These are phyloP conservation scores for Papilio demoleus DNA, from an alignment of 2,888 invertebrate genomes.

Conservation along the genomic window DNA sequence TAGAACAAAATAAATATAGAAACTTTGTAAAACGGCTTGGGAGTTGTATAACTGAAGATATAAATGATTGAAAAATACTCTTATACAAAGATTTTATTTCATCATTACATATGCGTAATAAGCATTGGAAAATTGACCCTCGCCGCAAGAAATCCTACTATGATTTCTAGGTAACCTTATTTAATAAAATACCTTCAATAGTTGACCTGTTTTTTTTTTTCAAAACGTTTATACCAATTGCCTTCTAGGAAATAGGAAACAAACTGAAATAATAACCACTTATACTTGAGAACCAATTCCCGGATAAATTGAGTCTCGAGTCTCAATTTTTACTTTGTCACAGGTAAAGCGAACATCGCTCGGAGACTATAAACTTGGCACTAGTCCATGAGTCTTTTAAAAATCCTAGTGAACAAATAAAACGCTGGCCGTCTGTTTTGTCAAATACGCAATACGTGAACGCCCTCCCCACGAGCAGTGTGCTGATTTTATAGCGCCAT, in stretches of 20 bases:
- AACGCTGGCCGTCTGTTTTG: conserved; percentile 81
- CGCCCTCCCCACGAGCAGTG: conserved; percentile 56
- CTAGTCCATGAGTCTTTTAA: conserved; percentile 79
- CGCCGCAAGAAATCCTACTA: background rate
- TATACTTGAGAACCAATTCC: conserved; percentile 35
- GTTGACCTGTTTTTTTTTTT: conserved; percentile 13
- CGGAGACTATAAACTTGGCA: conserved; percentile 78
- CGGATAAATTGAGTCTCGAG: conserved; percentile 58
- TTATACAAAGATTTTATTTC: background rate
- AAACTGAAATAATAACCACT: conserved; percentile 32
- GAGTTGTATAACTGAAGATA: no score
- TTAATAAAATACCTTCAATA: background rate
- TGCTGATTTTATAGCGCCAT: conserved; percentile 82
- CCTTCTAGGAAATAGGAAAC: conserved; percentile 25
- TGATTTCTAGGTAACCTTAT: background rate
- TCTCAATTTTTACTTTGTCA: conserved; percentile 69
- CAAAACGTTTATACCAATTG: background rate
- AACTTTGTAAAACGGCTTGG: no score
- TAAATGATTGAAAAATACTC: background rate
- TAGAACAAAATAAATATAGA: background rate
- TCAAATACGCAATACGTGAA: conserved; percentile 81
- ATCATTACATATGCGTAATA: no score
- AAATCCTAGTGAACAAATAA: conserved; percentile 78
- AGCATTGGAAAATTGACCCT: no score
- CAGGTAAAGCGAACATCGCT: conserved; percentile 64